Conservation (phyloP, 1,140 invertebrate species). For the Wiebesia pumilae region DNA sequence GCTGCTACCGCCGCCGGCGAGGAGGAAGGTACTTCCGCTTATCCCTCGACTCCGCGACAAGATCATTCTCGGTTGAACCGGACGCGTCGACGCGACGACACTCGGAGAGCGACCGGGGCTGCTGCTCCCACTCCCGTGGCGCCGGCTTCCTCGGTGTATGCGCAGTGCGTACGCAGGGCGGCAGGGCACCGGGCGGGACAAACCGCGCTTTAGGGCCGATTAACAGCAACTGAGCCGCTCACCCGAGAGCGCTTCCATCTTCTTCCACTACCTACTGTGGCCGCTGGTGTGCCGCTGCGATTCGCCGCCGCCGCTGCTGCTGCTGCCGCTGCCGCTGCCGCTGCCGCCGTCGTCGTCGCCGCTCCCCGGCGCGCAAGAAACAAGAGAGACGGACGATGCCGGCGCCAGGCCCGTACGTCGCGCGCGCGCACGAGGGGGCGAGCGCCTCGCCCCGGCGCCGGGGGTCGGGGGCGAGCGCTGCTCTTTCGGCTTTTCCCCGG, state of each 20-base stretch:
- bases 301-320: constrained; percentile 2
- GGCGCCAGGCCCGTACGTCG: constrained; percentile 59
- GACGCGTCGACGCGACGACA: background rate
- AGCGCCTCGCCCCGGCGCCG: constrained; percentile 4
- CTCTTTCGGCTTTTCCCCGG: background rate
- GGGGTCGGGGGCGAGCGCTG: background rate
- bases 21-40: background rate
- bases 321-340: constrained; percentile 32
- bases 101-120: background rate
- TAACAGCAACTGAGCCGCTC: constrained; percentile 60
- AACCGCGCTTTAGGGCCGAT: constrained; percentile 55
- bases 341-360: background rate
- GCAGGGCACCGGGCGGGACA: background rate
- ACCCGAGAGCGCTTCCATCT: constrained; percentile 58
- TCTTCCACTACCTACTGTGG: constrained; percentile 46
- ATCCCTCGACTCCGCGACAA: background rate
- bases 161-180: background rate
- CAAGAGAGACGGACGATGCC: constrained; percentile 35
- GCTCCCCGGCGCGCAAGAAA: constrained; percentile 1
- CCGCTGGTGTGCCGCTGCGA: constrained; percentile 28
- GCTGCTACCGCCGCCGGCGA: background rate
- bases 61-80: background rate
- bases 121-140: background rate
- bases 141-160: background rate
- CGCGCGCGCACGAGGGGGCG: constrained; percentile 45